Percentiles rank a stretch among this genome's conserved stretches.
These are phyloP conservation scores for Zygogramma bicolorata DNA, from an alignment of 2,888 invertebrate species.

Conservation along the genomic window DNA sequence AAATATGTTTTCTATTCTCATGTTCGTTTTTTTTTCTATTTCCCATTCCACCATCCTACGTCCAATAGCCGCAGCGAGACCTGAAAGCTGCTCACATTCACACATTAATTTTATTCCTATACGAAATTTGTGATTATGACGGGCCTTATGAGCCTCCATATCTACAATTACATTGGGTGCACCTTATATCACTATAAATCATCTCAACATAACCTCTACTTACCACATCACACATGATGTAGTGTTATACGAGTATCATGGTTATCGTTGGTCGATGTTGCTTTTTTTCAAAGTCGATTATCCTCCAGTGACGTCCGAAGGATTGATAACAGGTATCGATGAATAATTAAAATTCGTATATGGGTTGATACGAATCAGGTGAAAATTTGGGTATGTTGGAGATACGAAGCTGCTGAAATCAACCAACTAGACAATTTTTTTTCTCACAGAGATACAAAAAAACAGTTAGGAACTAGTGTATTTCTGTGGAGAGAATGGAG, in stretches of 20 bases:
- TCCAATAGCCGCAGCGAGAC: conserved; percentile 23
- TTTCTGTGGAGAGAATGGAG: too few species aligned
- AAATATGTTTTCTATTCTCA: background rate
- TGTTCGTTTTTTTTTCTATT: background rate
- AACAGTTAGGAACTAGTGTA: too few species aligned
- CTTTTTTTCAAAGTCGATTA: conserved; percentile 36
- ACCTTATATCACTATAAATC: conserved; percentile 51
- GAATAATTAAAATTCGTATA: too few species aligned
- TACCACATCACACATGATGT: conserved; percentile 64
- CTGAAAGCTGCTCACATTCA: conserved; percentile 29
- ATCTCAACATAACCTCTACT: conserved; percentile 54
- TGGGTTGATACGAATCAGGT: too few species aligned
- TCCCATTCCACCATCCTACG: background rate
- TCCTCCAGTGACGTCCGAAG: conserved; percentile 21
- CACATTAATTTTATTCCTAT: conserved; percentile 40
- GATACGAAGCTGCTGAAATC: too few species aligned
- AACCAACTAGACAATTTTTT: too few species aligned
- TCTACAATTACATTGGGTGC: conserved; percentile 46
- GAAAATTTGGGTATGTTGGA: too few species aligned
- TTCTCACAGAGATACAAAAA: too few species aligned
- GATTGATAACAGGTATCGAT: too few species aligned
- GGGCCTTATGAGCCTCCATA: conserved; percentile 42
- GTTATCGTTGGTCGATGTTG: conserved; percentile 36
- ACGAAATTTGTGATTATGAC: conserved; percentile 40
- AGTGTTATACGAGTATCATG: conserved; percentile 57